A percentile compares a stretch with the other conserved stretches of the same genome.
Conservation (phyloP, 2,888 invertebrate genomes). For the Omphaloscelis lunosa region DNA sequence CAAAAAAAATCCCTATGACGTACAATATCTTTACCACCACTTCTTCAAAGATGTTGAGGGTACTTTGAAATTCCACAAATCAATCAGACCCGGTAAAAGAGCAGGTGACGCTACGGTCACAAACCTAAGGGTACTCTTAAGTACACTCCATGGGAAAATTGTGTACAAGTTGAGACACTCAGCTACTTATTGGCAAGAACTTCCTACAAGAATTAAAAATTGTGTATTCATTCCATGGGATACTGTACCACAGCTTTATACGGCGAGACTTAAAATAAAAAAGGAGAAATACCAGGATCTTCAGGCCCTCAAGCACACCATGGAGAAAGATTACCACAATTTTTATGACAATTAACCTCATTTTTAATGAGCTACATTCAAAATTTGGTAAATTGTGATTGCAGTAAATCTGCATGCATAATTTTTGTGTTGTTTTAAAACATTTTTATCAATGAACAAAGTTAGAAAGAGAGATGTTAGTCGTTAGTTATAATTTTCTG, state of each 20-base stretch:
- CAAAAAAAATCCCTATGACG: background rate
- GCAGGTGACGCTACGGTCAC: slow-evolving; percentile 23
- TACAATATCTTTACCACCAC: slow-evolving; percentile 1
- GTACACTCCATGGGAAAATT: slow-evolving; percentile 20
- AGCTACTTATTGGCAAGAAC: slow-evolving; percentile 7
- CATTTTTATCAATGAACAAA: too few species aligned
- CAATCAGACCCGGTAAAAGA: slow-evolving; percentile 32
- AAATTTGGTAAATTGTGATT: too few species aligned
- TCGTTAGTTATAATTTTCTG: too few species aligned
- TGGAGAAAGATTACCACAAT: background rate
- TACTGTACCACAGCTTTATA: too few species aligned
- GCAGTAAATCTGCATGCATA: too few species aligned
- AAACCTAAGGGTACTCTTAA: slow-evolving; percentile 11
- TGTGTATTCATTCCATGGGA: too few species aligned
- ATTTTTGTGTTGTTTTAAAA: too few species aligned
- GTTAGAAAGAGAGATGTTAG: too few species aligned
- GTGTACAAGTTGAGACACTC: slow-evolving; percentile 1
- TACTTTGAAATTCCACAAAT: slow-evolving; percentile 6
- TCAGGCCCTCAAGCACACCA: background rate
- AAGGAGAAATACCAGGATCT: slow-evolving; percentile 3
- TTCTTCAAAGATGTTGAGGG: background rate
- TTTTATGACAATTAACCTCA: too few species aligned
- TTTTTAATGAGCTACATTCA: too few species aligned
- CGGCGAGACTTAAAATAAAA: slow-evolving; percentile 1
- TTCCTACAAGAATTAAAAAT: slow-evolving; percentile 6